Evolutionary conservation across 2,797 vertebrate genomes (phyloP).

Genomic region (Harpagifer antarcticus): DNA sequence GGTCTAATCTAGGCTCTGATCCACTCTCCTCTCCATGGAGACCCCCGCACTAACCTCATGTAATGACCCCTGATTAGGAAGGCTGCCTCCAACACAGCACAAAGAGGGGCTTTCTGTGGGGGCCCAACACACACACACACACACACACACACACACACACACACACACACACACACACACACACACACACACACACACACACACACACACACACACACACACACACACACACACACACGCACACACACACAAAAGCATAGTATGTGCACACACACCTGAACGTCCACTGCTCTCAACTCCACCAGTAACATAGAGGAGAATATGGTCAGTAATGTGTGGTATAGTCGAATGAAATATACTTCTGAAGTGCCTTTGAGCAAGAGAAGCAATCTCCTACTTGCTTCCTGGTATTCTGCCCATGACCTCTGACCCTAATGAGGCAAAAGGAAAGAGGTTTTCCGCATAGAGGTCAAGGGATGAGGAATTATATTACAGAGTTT

Average conservation of each 20-base stretch:
- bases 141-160: constrained; percentile 38
- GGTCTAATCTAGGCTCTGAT: constrained; percentile 82
- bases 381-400: background rate
- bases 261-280: constrained; percentile 43
- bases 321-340: background rate
- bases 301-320: constrained; percentile 1
- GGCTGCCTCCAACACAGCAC: constrained; percentile 74
- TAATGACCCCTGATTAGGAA: constrained; percentile 84
- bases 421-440: constrained; percentile 18
- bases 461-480: background rate
- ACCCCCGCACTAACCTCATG: constrained; percentile 78
- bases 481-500: background rate
- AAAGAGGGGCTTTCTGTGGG: constrained; percentile 80
- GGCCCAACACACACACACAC: constrained; percentile 39
- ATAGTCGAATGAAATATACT: background rate
- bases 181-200: background rate
- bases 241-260: too few relatives aligned
- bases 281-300: constrained; percentile 9
- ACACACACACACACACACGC: background rate
- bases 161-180: constrained; percentile 26
- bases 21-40: constrained; percentile 73
- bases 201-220: too few relatives aligned
- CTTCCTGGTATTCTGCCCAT: background rate
- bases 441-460: background rate
- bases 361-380: constrained; percentile 20